phyloP scores from a whole-genome alignment of 2,797 vertebrate species.

The Gephyroberyx darwinii region DNA sequence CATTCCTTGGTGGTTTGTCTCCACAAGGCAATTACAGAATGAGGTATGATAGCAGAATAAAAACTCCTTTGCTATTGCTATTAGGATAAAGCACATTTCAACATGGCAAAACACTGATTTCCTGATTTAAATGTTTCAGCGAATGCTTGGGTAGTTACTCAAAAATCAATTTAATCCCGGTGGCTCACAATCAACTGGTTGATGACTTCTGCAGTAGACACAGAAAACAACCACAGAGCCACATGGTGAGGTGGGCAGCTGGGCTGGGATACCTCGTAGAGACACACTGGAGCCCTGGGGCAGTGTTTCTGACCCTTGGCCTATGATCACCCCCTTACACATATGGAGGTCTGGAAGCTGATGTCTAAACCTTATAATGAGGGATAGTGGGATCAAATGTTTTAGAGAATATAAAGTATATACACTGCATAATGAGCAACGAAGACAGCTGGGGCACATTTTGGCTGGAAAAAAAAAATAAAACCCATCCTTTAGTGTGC shows the following conservation, averaged over 20 bases:
- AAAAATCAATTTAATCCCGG: slow-evolving; percentile 2
- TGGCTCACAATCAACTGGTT: slow-evolving; percentile 1
- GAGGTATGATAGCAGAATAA: slow-evolving; percentile 28
- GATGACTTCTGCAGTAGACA: slow-evolving; percentile 11
- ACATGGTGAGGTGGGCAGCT: not conserved
- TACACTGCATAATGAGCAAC: slow-evolving; percentile 41
- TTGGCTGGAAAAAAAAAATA: slow-evolving; percentile 51
- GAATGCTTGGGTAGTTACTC: not conserved
- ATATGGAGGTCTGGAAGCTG: slow-evolving; percentile 18
- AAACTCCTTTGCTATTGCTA: slow-evolving; percentile 17
- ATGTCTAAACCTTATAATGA: slow-evolving; percentile 33
- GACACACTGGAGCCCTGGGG: not conserved
- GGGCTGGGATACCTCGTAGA: not conserved
- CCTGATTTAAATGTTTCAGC: slow-evolving; percentile 7
- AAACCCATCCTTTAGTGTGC: slow-evolving; percentile 64
- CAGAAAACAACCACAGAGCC: slow-evolving; percentile 15
- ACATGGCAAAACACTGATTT: slow-evolving; percentile 23
- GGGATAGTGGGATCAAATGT: slow-evolving; percentile 19
- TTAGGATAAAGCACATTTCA: slow-evolving; percentile 28
- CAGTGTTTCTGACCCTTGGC: slow-evolving; percentile 5
- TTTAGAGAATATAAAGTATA: slow-evolving; percentile 25
- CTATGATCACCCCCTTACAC: slow-evolving; percentile 28
- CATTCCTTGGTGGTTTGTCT: slow-evolving; percentile 21
- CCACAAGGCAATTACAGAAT: slow-evolving; percentile 35
- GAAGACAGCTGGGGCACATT: slow-evolving; percentile 68